Conservation (phyloP, 2,797 vertebrate genomes). For the Epinephelus coioides region DNA sequence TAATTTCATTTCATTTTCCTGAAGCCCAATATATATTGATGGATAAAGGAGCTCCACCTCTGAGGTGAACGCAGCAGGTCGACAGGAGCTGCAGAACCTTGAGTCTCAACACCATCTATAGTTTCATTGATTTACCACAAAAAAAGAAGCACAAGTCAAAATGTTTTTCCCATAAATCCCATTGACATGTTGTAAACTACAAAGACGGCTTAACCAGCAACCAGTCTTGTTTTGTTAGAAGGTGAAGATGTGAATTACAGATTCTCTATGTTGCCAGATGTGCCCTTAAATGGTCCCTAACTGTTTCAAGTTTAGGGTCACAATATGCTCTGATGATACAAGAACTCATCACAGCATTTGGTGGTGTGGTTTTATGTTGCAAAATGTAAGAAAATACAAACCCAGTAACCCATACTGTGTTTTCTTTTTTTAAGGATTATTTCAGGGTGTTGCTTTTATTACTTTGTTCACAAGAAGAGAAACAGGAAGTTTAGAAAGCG, state of each 20-base stretch:
- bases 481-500: background rate
- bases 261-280: background rate
- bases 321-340: background rate
- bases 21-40: background rate
- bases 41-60: background rate
- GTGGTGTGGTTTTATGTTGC: background rate
- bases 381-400: background rate
- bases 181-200: background rate
- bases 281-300: background rate
- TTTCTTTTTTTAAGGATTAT: slow-evolving; percentile 3
- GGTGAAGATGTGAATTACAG: background rate
- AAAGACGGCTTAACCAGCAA: background rate
- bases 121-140: background rate
- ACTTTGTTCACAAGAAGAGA: slow-evolving; percentile 4
- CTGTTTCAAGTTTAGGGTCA: background rate
- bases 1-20: background rate
- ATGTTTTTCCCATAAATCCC: background rate
- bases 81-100: background rate
- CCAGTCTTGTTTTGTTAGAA: background rate
- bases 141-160: slow-evolving; percentile 21
- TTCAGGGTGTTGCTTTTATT: slow-evolving; percentile 11
- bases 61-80: background rate
- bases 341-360: background rate
- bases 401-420: background rate
- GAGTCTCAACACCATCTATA: background rate